Base-by-base conservation (phyloP, 92 coral and sea anemone species). In the Meandrina meandrites region DNA sequence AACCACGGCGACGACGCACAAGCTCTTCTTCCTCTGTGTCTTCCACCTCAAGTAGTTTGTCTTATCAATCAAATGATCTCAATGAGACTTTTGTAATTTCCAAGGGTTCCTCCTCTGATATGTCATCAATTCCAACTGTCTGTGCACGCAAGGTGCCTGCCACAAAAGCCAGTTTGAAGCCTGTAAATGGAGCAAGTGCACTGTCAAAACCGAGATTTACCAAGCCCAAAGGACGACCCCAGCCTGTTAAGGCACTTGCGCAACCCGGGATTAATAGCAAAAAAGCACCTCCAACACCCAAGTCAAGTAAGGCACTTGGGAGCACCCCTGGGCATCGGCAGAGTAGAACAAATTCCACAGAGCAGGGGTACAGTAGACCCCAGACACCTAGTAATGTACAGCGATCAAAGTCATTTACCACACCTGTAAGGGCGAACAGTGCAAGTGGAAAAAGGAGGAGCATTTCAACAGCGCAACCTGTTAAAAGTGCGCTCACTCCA, bases 211-310 rank as follows among this genome's bases (percentile, higher is more conserved):
- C 93, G 3, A 81, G 81, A 7, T 95, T 95, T 86, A 86, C 91
- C 22, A 88, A 87, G 79, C 96, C 94, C 10, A 94, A 96, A 32
- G 90, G 90, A 34, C 86, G 92, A 76, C 87, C 90, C 0, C 95
- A 96, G 56, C 99, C 99, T n/a, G 85, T 95, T 79, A 96, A 95
- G 64, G 98, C 96, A 36, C 86, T 94, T 34, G 95, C 93, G 24
- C 93, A 89, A 32, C 81, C 92, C 17, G 84, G 88, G 4, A 80
- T 51, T 21, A 34, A 62, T 21, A 35, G 69, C 54, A 84, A 74
- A 27, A 94, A 91, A 30, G 78, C 88, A 24, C 87, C 92, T 34
- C 78, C 68, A 28, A 87, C 78, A 18, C 79, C 85, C 4, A 66
- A 69, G 13, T 37, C 62, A 53, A 84, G 40, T 45, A 64, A 28